Base-by-base conservation (phyloP, 2,113 vertebrate genomes). In the Jacana jacana region DNA sequence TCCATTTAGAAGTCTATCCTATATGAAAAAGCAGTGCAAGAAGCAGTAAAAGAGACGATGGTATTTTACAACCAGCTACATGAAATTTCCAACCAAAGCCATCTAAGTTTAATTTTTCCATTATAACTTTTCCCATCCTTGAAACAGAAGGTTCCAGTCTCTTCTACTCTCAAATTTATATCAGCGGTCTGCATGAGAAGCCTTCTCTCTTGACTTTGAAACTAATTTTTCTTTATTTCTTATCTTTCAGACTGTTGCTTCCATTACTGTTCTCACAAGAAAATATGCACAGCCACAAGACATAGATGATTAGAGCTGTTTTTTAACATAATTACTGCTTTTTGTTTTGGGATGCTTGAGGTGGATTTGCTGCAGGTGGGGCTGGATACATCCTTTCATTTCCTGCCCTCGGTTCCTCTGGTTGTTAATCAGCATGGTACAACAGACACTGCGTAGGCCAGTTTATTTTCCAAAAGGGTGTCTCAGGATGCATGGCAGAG, bases 41-140 rank as follows among this genome's bases (percentile, higher is more conserved):
- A 86, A 86, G 20, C 30, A 24, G 72, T 91, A 78, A 88, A 88
- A 84, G 55, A 92, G 51, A 33, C 64, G 65, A 60, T 64, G 68
- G 35, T 78, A 81, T 95, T 95, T 96, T 91, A 95, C 80, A 88
- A 81, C 33, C 55, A 86, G 60, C 33, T 51, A 69, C 39, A 71
- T 48, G 23, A 81, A 73, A 84, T 48, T 42, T 88, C 69, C 51
- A 88, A 13, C 35, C 64, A 92, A 93, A 91, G 73, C 7, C 23
- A 68, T 42, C 61, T 91, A 94, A 94, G 87, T 79, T 81, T 66
- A 83, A 1, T 64, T 91, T 85, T 86, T 82, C 48, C n/a, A 51
- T 31, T 17, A 27, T 91, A 87, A 69, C n/a, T 44, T 82, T 28
- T 72, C 20, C 20, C 24, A 17, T 82, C 24, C 30, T 72, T 85